Evolutionary conservation across 64 coral and sea anemone genomes (phyloP).

Genomic region (Stichodactyla helianthus): DNA sequence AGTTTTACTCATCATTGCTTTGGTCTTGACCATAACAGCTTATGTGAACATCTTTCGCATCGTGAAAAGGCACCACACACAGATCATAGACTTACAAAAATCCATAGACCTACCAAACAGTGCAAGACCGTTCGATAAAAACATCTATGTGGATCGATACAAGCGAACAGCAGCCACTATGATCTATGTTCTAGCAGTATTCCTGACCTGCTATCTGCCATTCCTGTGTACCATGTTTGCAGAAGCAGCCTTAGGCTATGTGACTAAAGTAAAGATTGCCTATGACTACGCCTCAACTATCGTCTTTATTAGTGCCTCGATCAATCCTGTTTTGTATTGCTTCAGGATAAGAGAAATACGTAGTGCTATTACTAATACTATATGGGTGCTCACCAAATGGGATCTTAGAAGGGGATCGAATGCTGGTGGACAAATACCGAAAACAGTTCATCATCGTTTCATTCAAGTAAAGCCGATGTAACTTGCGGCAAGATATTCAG

Average conservation of each 20-base stretch:
- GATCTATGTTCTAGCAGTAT: neutral
- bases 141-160: neutral
- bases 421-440: neutral
- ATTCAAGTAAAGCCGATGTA: neutral
- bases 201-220: slow-evolving; percentile 34
- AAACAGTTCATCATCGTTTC: neutral
- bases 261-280: slow-evolving; percentile 10
- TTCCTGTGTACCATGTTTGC: slow-evolving; percentile 13
- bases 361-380: neutral
- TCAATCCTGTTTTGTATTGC: slow-evolving; percentile 50
- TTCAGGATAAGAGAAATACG: slow-evolving; percentile 30
- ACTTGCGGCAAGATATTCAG: neutral
- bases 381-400: neutral
- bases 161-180: slow-evolving; percentile 9
- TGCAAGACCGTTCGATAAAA: neutral
- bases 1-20: neutral
- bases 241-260: slow-evolving; percentile 20
- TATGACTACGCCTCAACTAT: slow-evolving; percentile 22
- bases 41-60: slow-evolving; percentile 25
- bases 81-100: neutral
- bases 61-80: neutral
- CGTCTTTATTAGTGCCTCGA: slow-evolving; percentile 38
- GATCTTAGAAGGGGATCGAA: neutral
- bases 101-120: neutral
- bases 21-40: neutral